Evolutionary conservation across 2,113 vertebrate genomes (phyloP).

Genomic region (Hemibagrus wyckioides): DNA sequence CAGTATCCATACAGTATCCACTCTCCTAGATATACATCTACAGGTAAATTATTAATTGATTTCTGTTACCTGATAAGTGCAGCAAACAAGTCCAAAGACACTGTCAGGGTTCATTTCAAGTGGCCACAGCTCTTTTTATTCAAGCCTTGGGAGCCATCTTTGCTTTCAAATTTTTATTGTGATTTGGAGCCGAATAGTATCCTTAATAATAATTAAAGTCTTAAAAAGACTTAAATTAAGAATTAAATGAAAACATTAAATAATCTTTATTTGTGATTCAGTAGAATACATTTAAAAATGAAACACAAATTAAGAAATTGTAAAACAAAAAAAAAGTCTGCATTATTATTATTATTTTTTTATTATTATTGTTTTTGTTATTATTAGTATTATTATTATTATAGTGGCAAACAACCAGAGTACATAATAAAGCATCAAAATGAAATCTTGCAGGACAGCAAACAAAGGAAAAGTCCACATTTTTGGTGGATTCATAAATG

Average conservation of each 20-base stretch:
- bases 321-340: neutral
- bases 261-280: neutral
- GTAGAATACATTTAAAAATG: neutral
- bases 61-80: slow-evolving; percentile 46
- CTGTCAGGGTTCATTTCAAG: slow-evolving; percentile 19
- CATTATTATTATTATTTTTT: neutral
- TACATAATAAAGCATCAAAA: neutral
- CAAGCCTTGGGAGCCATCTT: neutral
- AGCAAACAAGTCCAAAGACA: slow-evolving; percentile 10
- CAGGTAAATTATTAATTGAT: slow-evolving; percentile 38
- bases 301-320: neutral
- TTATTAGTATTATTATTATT: neutral
- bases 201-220: neutral
- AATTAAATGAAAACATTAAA: too few species aligned
- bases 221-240: neutral
- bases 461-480: neutral
- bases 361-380: neutral
- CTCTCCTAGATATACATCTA: slow-evolving; percentile 19
- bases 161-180: slow-evolving; percentile 21
- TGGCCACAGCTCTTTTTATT: neutral
- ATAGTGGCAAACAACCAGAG: neutral
- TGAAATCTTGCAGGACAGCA: neutral
- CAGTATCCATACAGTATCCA: neutral
- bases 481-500: neutral
- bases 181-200: neutral